Conservation (phyloP, 1,140 invertebrate genomes). For the Meloidogyne exigua region DNA sequence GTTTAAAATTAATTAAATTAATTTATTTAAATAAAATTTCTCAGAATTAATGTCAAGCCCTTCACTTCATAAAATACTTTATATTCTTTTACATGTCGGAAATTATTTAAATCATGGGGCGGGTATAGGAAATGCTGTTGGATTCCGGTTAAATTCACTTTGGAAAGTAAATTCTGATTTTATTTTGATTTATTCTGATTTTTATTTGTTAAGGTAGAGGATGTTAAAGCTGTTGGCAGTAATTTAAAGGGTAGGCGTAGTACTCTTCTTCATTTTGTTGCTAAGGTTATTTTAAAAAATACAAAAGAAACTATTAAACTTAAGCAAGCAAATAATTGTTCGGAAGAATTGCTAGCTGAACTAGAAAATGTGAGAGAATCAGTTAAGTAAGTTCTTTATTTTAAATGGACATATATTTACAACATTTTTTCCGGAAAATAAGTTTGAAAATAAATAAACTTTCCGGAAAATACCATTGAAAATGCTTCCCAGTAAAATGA, state of each 20-base stretch:
- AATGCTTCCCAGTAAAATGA: too few relatives aligned
- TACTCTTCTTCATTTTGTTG: conserved; percentile 49
- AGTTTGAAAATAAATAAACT: not conserved
- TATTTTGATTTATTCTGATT: conserved; percentile 33
- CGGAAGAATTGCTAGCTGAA: conserved; percentile 8
- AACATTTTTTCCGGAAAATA: not conserved
- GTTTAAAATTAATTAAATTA: not conserved
- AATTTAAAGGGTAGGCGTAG: conserved; percentile 11
- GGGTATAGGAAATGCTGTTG: conserved; percentile 30
- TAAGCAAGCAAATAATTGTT: conserved; percentile 23
- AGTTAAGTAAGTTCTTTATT: conserved; percentile 14
- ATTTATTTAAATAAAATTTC: not conserved
- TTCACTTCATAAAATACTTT: conserved; percentile 42
- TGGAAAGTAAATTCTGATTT: conserved; percentile 37
- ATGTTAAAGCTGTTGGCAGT: conserved; percentile 36
- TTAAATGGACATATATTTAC: too few relatives aligned
- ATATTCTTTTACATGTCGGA: conserved; percentile 47
- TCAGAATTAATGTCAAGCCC: conserved; percentile 39
- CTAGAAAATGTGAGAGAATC: conserved; percentile 15
- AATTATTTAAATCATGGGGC: conserved; percentile 52
- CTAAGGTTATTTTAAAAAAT: conserved; percentile 25
- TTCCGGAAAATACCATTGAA: not conserved
- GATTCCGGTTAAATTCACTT: conserved; percentile 9
- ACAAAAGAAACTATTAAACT: not conserved
- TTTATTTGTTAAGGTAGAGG: conserved; percentile 54